Base-by-base conservation (phyloP, 23 tunicate species). In the Halocynthia aurantium region DNA sequence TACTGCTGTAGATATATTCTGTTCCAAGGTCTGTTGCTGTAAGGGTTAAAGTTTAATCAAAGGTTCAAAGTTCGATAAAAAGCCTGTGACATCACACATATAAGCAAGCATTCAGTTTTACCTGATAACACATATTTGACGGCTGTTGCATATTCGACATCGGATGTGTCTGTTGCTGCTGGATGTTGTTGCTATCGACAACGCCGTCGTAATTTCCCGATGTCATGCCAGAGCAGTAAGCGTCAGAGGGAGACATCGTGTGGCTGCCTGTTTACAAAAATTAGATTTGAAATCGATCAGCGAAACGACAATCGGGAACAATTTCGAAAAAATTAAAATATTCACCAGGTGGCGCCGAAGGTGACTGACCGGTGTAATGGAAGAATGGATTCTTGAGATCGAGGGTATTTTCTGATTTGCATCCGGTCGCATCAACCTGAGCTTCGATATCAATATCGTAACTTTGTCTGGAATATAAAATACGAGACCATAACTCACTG, bases 401-500 rank as follows among this genome's bases (percentile, higher is more conserved):
- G 17, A 96, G 76, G 15, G 84, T 85, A 76, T 96, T 96, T 60
- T 96, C 99, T 8, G 99, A 80, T 70, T 96, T 96, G 81, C 96
- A 85, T 57, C 99, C 93, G 22, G 99, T 96, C 19, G 91, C 61
- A 75, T 96, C 99, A 7, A 96, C 96, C 81, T 82, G 76, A 7
- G 99, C 99, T 77, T 96, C 99, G 40, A 96, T 85, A 51, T 96
- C 99, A 6, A 96, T 94, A 67, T 96, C 99, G 53, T 96, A 96
- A 70, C 96, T 89, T 84, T 96, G 99, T 70, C 99, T 92, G 79
- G 5, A 53, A 18, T 67, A 18, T 11, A 5, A 31, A 31, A 31
- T 31, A n/a, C n/a, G n/a, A n/a, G n/a, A n/a, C n/a, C n/a, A n/a
- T n/a, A n/a, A n/a, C n/a, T n/a, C n/a, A n/a, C n/a, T n/a, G n/a